Base-by-base conservation (phyloP, 2,113 vertebrate genomes). In the Sorex araneus region DNA sequence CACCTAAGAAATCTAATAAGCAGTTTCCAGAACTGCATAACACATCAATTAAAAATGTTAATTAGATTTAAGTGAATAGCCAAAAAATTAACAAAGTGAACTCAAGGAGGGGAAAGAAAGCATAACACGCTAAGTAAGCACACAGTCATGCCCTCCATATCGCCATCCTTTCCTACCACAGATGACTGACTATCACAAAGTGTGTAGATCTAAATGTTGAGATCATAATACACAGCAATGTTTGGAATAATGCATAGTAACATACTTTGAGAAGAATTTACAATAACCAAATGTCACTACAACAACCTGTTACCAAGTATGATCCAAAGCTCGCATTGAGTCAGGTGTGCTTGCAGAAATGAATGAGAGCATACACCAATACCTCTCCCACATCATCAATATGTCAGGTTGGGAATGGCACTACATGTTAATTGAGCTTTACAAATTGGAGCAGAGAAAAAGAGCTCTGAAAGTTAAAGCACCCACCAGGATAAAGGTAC, bases 1-100 rank as follows among this genome's bases (percentile, higher is more conserved):
- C 93, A 93, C 92, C 93, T 95, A 83, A 60, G 64, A 90, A 96
- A 95, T 95, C 84, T 90, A 92, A 94, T 93, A 93, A 95, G 79
- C 57, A 36, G 66, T 45, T 96, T 95, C 95, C 93, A 89, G 93
- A 96, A 81, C 79, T 76, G 92, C 50, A 88, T 30, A 88, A 90
- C 79, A 81, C 0, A 1, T 63, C 87, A 75, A 86, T 90, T 93
- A 67, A 82, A 95, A 84, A 95, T 92, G 92, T 83, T 95, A 92
- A 95, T 93, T 88, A 94, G 81, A 92, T 86, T 81, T 96, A 89
- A 74, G 43, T 69, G 81, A 79, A 81, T 16, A 71, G 77, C 47
- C 43, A 92, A 85, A 73, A 81, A 89, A 47, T 89, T 83, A 86
- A 92, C 89, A 69, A 86, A 80, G 89, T 21, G 45, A 90, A 80